Evolutionary conservation across 2,888 invertebrate genomes (phyloP), one percentile per base, ranked within the genome.

Genomic region (Volucella inflata): DNA sequence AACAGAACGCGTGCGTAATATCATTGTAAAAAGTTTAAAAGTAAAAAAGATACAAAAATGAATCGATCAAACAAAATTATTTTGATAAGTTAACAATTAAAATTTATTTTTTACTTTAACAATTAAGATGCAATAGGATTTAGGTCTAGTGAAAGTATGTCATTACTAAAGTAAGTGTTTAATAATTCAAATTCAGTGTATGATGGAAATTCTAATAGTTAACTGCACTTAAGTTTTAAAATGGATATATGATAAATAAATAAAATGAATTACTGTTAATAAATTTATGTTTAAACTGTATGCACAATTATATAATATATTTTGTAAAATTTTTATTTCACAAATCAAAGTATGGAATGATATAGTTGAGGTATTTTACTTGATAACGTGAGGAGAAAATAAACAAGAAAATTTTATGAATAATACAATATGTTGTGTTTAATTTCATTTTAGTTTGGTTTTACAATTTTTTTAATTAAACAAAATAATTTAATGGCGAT

Each of bases 261-360:
- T 38, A 16, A 53, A 44, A 68, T 11, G 57, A 21, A 53, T 51
- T 76, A 75, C 75, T 71, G 79, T 84, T 79, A 75, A 48, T 60
- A 14, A 70, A 51, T 38, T 85, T 85, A 65, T 76, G 75, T 85
- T 85, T 80, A 44, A 67, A 74, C 75, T 71, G 71, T 62, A 65
- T 75, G 84, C 84, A 85, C 80, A 85, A 79, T 30, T 30, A 30
- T 30, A 80, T 79, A 65, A 51, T 84, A 83, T 84, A 79, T 84
- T 84, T 84, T 84, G 74, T 79, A 79, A n/a, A 84, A 30, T 70
- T 79, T 75, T 76, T 75, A 65, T 70, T 75, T 75, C 48, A 83
- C 64, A 60, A 84, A 84, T 76, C 67, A 60, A 53, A 59, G 71
- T 42, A 65, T 16, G 30, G 55, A 40, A 60, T 42, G 59, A 64